Evolutionary conservation across 2,888 invertebrate genomes (phyloP), one percentile per base, ranked within the genome.

Genomic region (Tenthredo notha): DNA sequence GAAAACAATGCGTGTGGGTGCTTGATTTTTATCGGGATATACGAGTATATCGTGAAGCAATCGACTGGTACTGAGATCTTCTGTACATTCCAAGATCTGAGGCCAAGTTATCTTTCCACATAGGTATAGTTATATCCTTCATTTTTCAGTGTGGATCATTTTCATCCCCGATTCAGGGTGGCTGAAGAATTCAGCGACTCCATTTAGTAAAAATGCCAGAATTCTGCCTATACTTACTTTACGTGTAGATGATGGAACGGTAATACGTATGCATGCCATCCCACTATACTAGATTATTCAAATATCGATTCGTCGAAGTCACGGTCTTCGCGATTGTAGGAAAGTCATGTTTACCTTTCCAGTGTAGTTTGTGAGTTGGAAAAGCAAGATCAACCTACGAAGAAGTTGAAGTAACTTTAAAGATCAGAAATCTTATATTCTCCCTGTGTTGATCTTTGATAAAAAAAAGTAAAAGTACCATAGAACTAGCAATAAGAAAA

Each of bases 241-340:
- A 18, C 40, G 18, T 21, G 21, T 25, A 4, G 10, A 43, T 40
- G 72, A 74, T n/a, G 72, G 43, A 74, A 43, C 18, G 40, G 40
- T 43, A 74, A 40, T 21, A 40, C 61, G 43, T 40, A 43, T 21
- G 43, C 21, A n/a, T 18, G n/a, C 9, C 72, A 43, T 12, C 43
- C 21, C 43, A 74, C 43, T 7, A 37, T 37, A 21, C 72, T 18
- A n/a, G 43, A 74, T 74, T 74, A 74, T 74, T 74, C 43, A 43
- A 43, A 43, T 74, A 74, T 74, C 72, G 72, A 74, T 74, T 74
- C 43, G 43, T 18, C n/a, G 21, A 43, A 43, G 25, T 21, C 9
- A 74, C 25, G n/a, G n/a, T 12, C 15, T 54, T n/a, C n/a, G n/a
- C n/a, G 54, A 54, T 37, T 5, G 15, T 70, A 70, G 72, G 10